Evolutionary conservation across 2,888 invertebrate genomes (phyloP).

Genomic region (Holacanthella duospinosa): DNA sequence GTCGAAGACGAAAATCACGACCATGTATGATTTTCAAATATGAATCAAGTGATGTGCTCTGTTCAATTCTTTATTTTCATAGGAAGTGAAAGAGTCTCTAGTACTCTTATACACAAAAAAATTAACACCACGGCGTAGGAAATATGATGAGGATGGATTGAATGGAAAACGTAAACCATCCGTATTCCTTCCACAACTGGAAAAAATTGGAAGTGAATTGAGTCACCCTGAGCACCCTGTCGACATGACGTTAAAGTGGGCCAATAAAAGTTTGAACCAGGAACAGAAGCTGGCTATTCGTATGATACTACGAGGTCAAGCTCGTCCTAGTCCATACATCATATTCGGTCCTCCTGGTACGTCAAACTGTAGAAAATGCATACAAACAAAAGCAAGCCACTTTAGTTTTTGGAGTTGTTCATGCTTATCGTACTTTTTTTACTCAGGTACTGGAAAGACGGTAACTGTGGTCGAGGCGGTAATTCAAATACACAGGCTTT

Average conservation of each 20-base stretch:
- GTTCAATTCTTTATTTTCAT: background rate
- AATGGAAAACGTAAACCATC: background rate
- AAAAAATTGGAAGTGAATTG: background rate
- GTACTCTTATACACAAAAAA: background rate
- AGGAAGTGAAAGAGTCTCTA: background rate
- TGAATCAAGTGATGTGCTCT: background rate
- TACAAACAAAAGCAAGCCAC: too few relatives aligned
- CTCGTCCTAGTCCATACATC: constrained; percentile 60
- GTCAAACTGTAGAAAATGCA: too few relatives aligned
- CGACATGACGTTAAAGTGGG: constrained; percentile 18
- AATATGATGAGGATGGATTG: too few relatives aligned
- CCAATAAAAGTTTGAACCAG: constrained; percentile 43
- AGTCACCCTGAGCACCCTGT: background rate
- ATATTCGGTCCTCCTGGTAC: constrained; percentile 69
- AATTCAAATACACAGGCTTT: constrained; percentile 41
- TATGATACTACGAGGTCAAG: constrained; percentile 54
- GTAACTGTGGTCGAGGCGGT: constrained; percentile 47
- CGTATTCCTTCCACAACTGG: background rate
- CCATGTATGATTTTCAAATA: background rate
- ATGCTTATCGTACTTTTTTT: background rate
- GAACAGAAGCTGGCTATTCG: constrained; percentile 57
- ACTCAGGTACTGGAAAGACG: constrained; percentile 45
- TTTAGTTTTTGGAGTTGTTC: background rate
- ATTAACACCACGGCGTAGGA: background rate
- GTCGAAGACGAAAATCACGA: background rate